Evolutionary conservation across 2,888 invertebrate species (phyloP).

Genomic region (Leptopilina drosophilae): DNA sequence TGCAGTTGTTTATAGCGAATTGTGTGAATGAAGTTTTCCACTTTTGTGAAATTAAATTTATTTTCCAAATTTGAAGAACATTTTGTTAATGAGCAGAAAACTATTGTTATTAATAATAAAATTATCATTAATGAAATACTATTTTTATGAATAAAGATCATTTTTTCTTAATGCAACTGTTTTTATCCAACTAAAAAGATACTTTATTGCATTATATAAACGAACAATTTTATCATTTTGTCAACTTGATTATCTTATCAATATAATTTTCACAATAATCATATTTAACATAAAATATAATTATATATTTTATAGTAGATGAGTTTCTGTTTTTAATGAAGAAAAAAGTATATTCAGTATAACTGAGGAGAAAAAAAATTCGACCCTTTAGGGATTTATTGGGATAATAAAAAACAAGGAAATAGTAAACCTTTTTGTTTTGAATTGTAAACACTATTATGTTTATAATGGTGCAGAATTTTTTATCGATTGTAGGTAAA

Average conservation of each 20-base stretch:
- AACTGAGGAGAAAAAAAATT: too few relatives aligned
- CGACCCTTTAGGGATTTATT: too few relatives aligned
- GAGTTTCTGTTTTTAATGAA: background rate
- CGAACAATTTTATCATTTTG: conserved; percentile 2
- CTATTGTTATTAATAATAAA: background rate
- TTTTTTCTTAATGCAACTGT: background rate
- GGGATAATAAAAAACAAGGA: too few relatives aligned
- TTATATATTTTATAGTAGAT: background rate
- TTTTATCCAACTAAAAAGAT: background rate
- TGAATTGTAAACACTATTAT: too few relatives aligned
- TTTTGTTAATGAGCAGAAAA: background rate
- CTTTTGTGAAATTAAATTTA: background rate
- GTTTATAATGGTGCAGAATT: too few relatives aligned
- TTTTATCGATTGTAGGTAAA: too few relatives aligned
- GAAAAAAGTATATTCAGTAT: too few relatives aligned
- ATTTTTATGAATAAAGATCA: background rate
- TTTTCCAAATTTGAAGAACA: background rate
- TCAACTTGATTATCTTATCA: conserved; percentile 10
- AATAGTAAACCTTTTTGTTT: too few relatives aligned
- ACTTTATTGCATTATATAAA: background rate
- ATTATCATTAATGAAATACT: background rate
- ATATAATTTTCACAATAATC: background rate
- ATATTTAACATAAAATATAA: background rate
- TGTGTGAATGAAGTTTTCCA: background rate
- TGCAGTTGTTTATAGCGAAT: background rate